phyloP scores from a whole-genome alignment of 2,797 vertebrate species.

The Leptatherina wallacei region DNA sequence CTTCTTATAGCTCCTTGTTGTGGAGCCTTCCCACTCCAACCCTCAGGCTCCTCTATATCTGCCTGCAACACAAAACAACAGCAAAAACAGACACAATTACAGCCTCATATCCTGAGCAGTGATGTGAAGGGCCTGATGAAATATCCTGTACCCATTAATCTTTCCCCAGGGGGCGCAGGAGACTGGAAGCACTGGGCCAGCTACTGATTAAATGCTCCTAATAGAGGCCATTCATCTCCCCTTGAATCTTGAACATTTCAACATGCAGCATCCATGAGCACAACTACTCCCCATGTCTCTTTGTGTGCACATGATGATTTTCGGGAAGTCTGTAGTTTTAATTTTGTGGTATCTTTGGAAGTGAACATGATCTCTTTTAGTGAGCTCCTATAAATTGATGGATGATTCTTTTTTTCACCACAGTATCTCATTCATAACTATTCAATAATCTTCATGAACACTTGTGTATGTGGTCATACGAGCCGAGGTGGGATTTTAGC shows the following conservation, averaged over 20 bases:
- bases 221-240: conserved; percentile 85
- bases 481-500: conserved; percentile 21
- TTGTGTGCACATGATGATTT: conserved; percentile 56
- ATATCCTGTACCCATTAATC: conserved; percentile 87
- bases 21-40: conserved; percentile 47
- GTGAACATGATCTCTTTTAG: conserved; percentile 25
- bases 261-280: conserved; percentile 62
- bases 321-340: conserved; percentile 51
- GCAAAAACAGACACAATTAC: conserved; percentile 71
- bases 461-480: conserved; percentile 25
- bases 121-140: conserved; percentile 75
- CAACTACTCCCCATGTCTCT: conserved; percentile 19
- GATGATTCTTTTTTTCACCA: conserved; percentile 42
- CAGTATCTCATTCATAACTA: conserved; percentile 33
- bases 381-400: conserved; percentile 29
- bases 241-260: conserved; percentile 68
- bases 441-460: conserved; percentile 37
- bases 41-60: conserved; percentile 59
- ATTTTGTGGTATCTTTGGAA: conserved; percentile 46
- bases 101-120: conserved; percentile 68
- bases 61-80: conserved; percentile 71
- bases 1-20: conserved; percentile 44
- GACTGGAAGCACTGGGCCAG: conserved; percentile 75
- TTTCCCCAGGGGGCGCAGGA: conserved; percentile 77
- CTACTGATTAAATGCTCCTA: conserved; percentile 88